Base-by-base conservation (phyloP, 1,140 invertebrate genomes). In the Galleria mellonella region DNA sequence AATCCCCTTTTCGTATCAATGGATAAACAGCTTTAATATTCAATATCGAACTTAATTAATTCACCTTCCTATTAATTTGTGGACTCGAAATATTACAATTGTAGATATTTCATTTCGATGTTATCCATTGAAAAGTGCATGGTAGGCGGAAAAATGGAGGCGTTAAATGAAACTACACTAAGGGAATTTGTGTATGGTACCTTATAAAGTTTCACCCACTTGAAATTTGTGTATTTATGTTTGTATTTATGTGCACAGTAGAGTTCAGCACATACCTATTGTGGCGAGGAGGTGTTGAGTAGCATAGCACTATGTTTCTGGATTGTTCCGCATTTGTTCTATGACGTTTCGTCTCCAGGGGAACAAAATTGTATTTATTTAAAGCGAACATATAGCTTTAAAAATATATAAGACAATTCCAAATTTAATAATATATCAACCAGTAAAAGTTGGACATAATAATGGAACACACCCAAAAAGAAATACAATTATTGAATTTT, bases 171-270 rank as follows among this genome's bases (percentile, higher is more conserved):
- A 6, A 23, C 17, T 6, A 23, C 63, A 58, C 41, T 79, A 82
- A 72, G 77, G 72, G 77, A 81, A 84, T 84, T 84, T 82, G 81
- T 84, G 76, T 82, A 82, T 70, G 81, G 77, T 83, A 81, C 81
- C 81, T 84, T 84, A 74, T 81, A 84, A 84, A 84, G 81, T 84
- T 84, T 84, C 81, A 84, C 81, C 81, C 81, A 81, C 74, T 79
- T 76, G 57, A 52, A 69, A 54, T 58, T 57, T 66, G 51, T 74
- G 66, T 74, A 66, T 15, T 62, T 72, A 60, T 83, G 54, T 83
- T 59, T 71, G 47, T 23, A 23, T 23, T 71, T 41, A n/a, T 75
- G 60, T 71, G 69, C 72, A 79, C 73, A 30, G 69, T 77, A 77
- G 72, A 55, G 51, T 45, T 32, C 38, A 59, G 62, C 73, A 78